Evolutionary conservation across 2,113 vertebrate species (phyloP).

Genomic region (Alethe diademata): DNA sequence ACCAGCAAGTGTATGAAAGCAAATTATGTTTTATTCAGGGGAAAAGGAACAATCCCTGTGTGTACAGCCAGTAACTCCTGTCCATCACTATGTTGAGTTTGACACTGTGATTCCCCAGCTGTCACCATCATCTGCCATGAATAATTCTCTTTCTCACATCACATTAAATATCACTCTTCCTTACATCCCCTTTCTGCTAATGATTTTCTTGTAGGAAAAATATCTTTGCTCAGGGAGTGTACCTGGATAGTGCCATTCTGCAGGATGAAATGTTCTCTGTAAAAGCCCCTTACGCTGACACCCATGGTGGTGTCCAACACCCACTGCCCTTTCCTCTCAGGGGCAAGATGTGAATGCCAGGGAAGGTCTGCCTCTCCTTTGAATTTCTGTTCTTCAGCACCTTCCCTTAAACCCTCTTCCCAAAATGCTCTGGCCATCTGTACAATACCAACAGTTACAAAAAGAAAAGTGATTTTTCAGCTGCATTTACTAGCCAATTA

Average conservation of each 20-base stretch:
- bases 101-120: not conserved
- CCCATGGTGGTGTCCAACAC: fast-evolving
- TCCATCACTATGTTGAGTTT: not conserved
- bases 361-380: not conserved
- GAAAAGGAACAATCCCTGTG: not conserved
- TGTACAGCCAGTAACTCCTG: not conserved
- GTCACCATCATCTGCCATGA: not conserved
- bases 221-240: not conserved
- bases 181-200: not conserved
- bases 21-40: not conserved
- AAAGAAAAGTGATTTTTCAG: not conserved
- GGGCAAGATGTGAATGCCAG: not conserved
- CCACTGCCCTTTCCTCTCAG: not conserved
- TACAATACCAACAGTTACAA: not conserved
- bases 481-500: not conserved
- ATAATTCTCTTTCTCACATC: not conserved
- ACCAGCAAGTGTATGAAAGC: not conserved
- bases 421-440: not conserved
- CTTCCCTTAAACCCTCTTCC: not conserved
- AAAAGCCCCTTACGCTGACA: not conserved
- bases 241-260: not conserved
- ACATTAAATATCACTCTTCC: not conserved
- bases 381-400: not conserved
- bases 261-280: not conserved
- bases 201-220: not conserved